Percentiles rank a stretch among this genome's conserved stretches.
phyloP scores from a whole-genome alignment of 2,113 vertebrate genomes.

The Arizona elegans region DNA sequence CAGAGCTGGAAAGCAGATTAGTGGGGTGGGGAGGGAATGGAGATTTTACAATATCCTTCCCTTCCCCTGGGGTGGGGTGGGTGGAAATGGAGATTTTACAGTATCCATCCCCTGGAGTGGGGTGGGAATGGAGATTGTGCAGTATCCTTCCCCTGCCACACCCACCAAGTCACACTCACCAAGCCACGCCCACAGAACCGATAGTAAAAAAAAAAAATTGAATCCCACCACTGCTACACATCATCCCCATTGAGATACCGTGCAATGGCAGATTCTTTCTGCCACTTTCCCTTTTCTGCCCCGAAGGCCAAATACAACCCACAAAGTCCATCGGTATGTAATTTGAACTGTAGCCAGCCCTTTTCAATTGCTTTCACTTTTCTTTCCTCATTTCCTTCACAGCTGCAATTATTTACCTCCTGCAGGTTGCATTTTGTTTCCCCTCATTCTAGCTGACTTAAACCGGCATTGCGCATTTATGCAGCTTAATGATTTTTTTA shows the following conservation, averaged over 20 bases:
- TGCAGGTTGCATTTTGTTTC: slow-evolving; percentile 61
- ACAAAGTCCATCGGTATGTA: slow-evolving; percentile 46
- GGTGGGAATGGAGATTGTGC: too few species aligned
- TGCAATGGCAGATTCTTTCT: background rate
- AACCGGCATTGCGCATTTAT: slow-evolving; percentile 51
- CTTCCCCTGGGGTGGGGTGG: too few species aligned
- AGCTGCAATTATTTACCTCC: slow-evolving; percentile 67
- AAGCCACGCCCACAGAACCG: too few species aligned
- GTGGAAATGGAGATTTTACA: too few species aligned
- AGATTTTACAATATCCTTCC: too few species aligned
- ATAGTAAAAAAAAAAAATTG: too few species aligned
- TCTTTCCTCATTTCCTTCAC: slow-evolving; percentile 62
- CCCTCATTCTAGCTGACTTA: slow-evolving; percentile 58
- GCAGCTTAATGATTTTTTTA: slow-evolving; percentile 48
- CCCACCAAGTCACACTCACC: too few species aligned
- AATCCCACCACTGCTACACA: background rate
- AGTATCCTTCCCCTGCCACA: too few species aligned
- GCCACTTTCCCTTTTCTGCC: slow-evolving; percentile 19
- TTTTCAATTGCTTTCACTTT: slow-evolving; percentile 51
- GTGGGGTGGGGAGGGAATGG: too few species aligned
- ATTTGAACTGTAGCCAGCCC: slow-evolving; percentile 54
- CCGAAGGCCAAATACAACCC: slow-evolving; percentile 36
- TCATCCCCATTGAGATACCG: background rate
- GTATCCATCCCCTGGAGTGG: too few species aligned
- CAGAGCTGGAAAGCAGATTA: too few species aligned